These are phyloP conservation scores for Eleginops maclovinus DNA, from an alignment of 2,113 vertebrate genomes.

Conservation along the genomic window DNA sequence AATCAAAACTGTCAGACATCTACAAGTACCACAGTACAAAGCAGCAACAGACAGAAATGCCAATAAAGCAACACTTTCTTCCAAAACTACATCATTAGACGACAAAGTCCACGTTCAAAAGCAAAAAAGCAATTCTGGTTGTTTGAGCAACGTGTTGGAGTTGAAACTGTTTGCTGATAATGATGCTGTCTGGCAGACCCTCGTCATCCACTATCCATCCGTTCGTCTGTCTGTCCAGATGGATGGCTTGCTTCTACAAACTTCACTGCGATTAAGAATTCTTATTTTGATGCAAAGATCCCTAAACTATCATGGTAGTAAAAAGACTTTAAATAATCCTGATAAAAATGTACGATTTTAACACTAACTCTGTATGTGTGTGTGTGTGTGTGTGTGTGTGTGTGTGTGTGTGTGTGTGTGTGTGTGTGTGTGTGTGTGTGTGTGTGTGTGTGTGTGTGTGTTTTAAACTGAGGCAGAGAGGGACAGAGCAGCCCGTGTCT, in stretches of 20 bases:
- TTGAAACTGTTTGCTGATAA: conserved; percentile 16
- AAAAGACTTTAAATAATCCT: too few relatives aligned
- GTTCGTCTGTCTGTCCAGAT: too few relatives aligned
- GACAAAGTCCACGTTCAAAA: not conserved
- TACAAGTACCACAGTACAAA: too few relatives aligned
- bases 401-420: conserved; percentile 4
- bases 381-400: conserved; percentile 27
- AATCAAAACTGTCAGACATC: too few relatives aligned
- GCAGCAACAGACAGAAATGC: too few relatives aligned
- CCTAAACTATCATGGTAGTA: too few relatives aligned
- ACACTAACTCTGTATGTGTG: not conserved
- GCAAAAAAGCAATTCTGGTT: too few relatives aligned
- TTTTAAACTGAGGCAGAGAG: conserved; percentile 7
- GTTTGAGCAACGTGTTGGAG: not conserved
- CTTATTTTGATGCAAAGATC: too few relatives aligned
- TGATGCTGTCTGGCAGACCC: conserved; percentile 17
- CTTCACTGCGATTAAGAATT: too few relatives aligned
- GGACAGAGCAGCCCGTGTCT: conserved; percentile 21
- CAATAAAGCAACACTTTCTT: too few relatives aligned
- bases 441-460: conserved; percentile 16
- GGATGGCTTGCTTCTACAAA: too few relatives aligned
- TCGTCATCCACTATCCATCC: too few relatives aligned
- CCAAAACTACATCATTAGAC: not conserved
- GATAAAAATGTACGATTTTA: not conserved
- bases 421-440: conserved; percentile 26